phyloP scores from a whole-genome alignment of 2,113 vertebrate genomes.

The Eretmochelys imbricata region DNA sequence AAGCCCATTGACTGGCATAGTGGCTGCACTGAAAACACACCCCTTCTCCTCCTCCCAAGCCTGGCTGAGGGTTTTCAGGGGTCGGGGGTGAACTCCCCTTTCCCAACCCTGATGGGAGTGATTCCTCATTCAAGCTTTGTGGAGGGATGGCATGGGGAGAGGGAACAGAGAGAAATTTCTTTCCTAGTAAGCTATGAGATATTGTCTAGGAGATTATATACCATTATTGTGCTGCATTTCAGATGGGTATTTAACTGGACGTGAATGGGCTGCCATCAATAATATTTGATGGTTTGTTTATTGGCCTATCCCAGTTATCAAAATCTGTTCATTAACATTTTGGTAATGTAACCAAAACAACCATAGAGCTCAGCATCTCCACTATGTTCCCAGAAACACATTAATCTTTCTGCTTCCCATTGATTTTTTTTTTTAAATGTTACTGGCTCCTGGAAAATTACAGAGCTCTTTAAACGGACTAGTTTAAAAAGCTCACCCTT shows the following conservation, averaged over 20 bases:
- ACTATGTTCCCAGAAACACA: neutral
- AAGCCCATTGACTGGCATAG: neutral
- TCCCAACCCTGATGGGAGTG: neutral
- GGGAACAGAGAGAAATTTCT: neutral
- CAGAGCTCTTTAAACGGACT: neutral
- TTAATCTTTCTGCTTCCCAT: neutral
- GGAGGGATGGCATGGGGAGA: neutral
- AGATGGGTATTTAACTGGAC: neutral
- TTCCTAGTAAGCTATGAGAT: neutral
- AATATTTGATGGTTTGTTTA: rapidly evolving
- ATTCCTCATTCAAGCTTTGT: neutral
- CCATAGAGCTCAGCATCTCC: neutral
- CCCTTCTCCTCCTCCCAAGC: rapidly evolving
- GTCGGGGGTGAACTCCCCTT: neutral
- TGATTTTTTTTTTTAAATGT: neutral
- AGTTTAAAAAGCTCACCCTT: neutral
- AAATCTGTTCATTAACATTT: neutral
- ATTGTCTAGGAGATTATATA: neutral
- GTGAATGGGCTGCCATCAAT: neutral
- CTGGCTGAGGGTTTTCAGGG: rapidly evolving
- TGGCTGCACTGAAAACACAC: rapidly evolving
- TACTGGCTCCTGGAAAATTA: neutral
- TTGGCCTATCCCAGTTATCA: neutral
- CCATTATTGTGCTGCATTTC: neutral
- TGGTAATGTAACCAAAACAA: neutral